Conservation (phyloP, 2,113 vertebrate species). For the Macquaria australasica region DNA sequence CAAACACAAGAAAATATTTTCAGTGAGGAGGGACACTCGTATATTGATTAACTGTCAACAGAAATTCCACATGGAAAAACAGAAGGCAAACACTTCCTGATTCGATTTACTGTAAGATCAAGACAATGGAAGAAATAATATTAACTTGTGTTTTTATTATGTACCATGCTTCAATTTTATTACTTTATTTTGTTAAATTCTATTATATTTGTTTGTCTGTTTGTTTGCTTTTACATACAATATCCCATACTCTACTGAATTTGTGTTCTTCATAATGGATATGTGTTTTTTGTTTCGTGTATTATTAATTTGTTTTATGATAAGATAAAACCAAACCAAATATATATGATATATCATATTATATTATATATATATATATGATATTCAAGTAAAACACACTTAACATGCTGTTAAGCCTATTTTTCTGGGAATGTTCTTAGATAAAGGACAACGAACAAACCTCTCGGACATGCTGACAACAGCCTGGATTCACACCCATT, state of each 20-base stretch:
- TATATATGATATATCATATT: neutral
- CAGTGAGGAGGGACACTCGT: neutral
- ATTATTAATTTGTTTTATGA: neutral
- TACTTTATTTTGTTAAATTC: neutral
- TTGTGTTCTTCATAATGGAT: neutral
- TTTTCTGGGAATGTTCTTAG: neutral
- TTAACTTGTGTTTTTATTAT: neutral
- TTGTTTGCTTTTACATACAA: neutral
- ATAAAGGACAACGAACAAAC: neutral
- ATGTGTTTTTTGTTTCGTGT: neutral
- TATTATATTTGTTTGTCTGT: neutral
- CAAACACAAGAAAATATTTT: constrained; percentile 14
- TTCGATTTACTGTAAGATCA: neutral
- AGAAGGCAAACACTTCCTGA: neutral
- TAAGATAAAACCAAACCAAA: neutral
- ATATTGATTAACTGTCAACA: constrained; percentile 32
- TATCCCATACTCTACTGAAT: neutral
- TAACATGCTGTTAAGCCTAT: neutral
- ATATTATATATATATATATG: too few species aligned
- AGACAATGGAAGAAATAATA: neutral
- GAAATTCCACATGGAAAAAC: constrained; percentile 15
- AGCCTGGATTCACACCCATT: constrained; percentile 8
- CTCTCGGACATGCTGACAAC: constrained; percentile 10
- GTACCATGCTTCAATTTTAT: neutral
- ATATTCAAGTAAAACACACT: neutral